Evolutionary conservation across 1,140 invertebrate species (phyloP), one percentile per base, ranked within the genome.

Genomic region (Drosophila parabipectinata): DNA sequence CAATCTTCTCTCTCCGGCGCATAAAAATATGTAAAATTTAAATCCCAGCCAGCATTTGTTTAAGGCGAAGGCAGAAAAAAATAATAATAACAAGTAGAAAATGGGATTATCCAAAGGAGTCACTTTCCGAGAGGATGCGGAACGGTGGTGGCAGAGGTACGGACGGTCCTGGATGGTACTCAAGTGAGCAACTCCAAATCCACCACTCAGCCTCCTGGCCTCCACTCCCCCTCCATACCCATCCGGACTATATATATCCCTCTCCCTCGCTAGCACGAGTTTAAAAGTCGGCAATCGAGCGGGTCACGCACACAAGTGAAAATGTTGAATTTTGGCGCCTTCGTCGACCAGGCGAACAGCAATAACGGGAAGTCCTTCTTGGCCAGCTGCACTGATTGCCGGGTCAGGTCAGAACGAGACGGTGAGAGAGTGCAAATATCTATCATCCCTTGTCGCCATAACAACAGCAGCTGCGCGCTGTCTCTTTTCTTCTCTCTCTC

Each of bases 241-340:
- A n/a, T 12, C 12, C 34, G 10, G 34, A 37, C 34, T 37, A n/a
- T 12, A 18, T 18, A 1, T 18, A 12, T 37, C 10, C 34, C 34
- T 37, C 34, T 37, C 34, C 34, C 34, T 37, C 34, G 8, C 34
- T 3, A 12, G 9, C 34, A 37, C 10, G 26, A 18, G 44, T 7
- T 21, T 10, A 12, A 47, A 47, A 21, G 9, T 21, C 44, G 9
- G 2, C 15, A 30, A 21, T 30, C 37, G 54, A 59, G 66, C 77
- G 66, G 56, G 47, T 67, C 82, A 87, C 83, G 83, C 84, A 87
- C 73, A 77, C 88, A 90, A 59, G 62, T 72, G 66, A 79, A 84
- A 90, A 85, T 90, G 83, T 90, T 88, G 89, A 90, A 88, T 90
- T 90, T 90, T 90, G 88, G 88, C 88, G 88, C 88, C 88, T 90